Evolutionary conservation across 2,113 vertebrate genomes (phyloP).

Genomic region (Paramisgurnus dabryanus): DNA sequence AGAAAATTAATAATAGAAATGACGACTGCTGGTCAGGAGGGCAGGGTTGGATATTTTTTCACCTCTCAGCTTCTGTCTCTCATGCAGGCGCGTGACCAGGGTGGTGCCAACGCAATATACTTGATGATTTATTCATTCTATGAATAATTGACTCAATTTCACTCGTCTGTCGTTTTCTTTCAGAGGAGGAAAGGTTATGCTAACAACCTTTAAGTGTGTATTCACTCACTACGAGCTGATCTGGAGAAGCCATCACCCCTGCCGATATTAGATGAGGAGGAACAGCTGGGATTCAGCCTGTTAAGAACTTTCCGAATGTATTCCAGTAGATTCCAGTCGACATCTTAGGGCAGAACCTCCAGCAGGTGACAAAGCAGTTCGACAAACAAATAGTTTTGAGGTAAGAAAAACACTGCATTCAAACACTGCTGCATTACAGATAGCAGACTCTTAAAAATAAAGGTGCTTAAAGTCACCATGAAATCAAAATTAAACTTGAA

Average conservation of each 20-base stretch:
- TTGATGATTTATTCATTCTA: slow-evolving; percentile 49
- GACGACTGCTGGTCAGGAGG: slow-evolving; percentile 38
- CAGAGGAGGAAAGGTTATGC: slow-evolving; percentile 43
- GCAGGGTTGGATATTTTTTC: slow-evolving; percentile 26
- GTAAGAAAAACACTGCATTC: neutral
- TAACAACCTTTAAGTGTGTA: slow-evolving; percentile 35
- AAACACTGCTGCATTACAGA: too few species aligned
- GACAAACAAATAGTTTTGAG: neutral
- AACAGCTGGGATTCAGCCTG: slow-evolving; percentile 1
- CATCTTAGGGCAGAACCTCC: neutral
- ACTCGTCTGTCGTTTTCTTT: slow-evolving; percentile 30
- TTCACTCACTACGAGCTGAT: neutral
- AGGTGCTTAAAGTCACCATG: too few species aligned
- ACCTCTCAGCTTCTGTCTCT: slow-evolving; percentile 28
- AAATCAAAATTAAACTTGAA: too few species aligned
- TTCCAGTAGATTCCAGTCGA: neutral
- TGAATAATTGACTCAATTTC: slow-evolving; percentile 55
- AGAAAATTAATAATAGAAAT: slow-evolving; percentile 45
- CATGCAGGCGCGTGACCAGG: slow-evolving; percentile 16
- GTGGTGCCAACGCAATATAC: slow-evolving; percentile 29
- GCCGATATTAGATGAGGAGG: slow-evolving; percentile 21
- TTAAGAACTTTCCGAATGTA: slow-evolving; percentile 9
- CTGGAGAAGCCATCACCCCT: slow-evolving; percentile 10
- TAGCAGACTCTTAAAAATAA: too few species aligned
- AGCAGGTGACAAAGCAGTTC: neutral